Percentiles rank a stretch among this genome's conserved stretches.
Conservation (phyloP, 2,113 vertebrate genomes). For the Mustelus asterias region DNA sequence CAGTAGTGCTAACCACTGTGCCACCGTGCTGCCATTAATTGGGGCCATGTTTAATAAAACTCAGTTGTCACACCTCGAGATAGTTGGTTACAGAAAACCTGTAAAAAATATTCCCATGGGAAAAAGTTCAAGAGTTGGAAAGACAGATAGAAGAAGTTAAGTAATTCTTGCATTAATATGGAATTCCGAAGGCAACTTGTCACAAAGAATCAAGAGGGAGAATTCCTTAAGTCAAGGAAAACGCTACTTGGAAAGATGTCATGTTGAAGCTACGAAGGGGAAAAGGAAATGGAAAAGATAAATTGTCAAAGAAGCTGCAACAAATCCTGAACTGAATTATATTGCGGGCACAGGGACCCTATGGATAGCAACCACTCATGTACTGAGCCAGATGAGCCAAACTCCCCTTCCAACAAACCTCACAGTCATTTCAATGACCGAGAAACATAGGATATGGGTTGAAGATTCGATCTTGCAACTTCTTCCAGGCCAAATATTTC, state of each 20-base stretch:
- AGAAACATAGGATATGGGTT: not conserved
- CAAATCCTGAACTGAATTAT: not conserved
- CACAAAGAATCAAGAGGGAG: not conserved
- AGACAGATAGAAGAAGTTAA: not conserved
- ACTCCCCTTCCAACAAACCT: not conserved
- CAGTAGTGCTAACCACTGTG: no score
- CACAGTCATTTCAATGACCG: not conserved
- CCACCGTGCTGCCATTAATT: not conserved
- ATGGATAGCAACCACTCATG: not conserved
- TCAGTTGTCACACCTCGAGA: not conserved
- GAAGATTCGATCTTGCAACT: not conserved
- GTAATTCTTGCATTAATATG: not conserved
- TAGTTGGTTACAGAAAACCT: not conserved
- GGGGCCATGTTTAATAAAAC: not conserved
- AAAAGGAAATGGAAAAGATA: not conserved
- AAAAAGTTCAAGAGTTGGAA: not conserved
- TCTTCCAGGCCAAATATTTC: not conserved
- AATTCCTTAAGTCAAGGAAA: not conserved
- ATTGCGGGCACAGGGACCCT: not conserved
- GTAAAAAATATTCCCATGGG: not conserved
- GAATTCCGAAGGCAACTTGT: not conserved
- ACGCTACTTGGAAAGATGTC: not conserved
- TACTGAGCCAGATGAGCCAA: not conserved
- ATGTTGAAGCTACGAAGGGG: not conserved
- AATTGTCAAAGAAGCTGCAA: not conserved